These are phyloP conservation scores for Molothrus ater DNA, from an alignment of 2,797 vertebrate species.

Conservation along the genomic window DNA sequence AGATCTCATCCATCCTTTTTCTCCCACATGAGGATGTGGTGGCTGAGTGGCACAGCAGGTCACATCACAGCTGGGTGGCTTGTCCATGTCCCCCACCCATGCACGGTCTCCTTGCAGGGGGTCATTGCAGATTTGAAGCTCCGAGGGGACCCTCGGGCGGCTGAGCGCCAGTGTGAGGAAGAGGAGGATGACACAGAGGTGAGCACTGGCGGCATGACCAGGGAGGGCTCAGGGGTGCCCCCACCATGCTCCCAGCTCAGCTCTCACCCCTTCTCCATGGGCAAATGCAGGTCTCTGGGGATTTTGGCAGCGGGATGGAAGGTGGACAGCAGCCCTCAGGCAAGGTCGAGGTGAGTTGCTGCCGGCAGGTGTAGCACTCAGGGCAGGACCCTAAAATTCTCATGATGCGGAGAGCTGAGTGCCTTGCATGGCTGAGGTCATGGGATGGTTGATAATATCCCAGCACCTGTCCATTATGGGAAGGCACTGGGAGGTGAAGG, in stretches of 20 bases:
- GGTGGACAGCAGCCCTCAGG: not conserved
- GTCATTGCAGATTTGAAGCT: conserved; percentile 87
- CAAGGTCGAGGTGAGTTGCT: conserved; percentile 51
- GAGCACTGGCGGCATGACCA: not conserved
- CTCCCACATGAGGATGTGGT: fast-evolving
- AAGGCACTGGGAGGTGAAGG: fast-evolving
- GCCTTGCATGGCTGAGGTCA: fast-evolving
- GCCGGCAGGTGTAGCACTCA: fast-evolving
- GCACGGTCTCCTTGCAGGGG: conserved; percentile 75
- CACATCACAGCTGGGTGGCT: not conserved
- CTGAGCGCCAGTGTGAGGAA: conserved; percentile 87
- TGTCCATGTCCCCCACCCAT: fast-evolving
- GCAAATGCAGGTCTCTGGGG: conserved; percentile 62
- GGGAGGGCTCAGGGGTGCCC: fast-evolving
- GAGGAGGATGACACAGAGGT: conserved; percentile 89
- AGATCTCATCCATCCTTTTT: not conserved
- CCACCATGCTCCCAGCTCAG: fast-evolving
- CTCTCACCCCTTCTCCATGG: not conserved
- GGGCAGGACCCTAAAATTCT: not conserved
- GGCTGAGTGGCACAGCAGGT: fast-evolving
- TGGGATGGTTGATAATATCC: fast-evolving
- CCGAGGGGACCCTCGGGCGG: conserved; percentile 81
- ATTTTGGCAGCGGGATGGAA: conserved; percentile 72
- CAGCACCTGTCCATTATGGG: fast-evolving
- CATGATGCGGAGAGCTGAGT: not conserved